Evolutionary conservation across 2,797 vertebrate species (phyloP).

Genomic region (Taenioides sp.): DNA sequence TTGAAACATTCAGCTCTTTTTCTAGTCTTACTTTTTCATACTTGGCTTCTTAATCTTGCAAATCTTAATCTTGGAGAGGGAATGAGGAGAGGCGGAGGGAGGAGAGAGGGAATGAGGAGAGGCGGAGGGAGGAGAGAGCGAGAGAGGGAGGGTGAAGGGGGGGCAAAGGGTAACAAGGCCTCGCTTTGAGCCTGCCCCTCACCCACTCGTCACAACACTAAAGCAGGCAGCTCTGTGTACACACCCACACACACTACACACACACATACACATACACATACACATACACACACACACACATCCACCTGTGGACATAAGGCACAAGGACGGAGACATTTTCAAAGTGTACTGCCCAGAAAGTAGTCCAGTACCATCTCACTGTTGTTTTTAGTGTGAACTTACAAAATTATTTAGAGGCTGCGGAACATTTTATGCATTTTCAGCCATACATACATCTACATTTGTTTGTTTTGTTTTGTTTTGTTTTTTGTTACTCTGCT

Average conservation of each 20-base stretch:
- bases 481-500: no score
- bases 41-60: no score
- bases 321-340: neutral
- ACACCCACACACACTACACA: neutral
- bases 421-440: no score
- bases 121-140: neutral
- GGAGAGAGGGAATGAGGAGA: neutral
- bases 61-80: no score
- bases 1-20: neutral
- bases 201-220: constrained; percentile 25
- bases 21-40: neutral
- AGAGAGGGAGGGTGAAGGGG: neutral
- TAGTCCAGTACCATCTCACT: neutral
- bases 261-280: no score
- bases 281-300: no score
- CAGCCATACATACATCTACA: no score
- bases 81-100: neutral
- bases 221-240: neutral
- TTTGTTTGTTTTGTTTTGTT: no score
- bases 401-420: no score
- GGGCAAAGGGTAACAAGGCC: constrained; percentile 62
- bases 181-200: constrained; percentile 58
- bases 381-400: neutral
- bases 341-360: neutral
- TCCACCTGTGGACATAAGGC: neutral